Base-by-base conservation (phyloP, 1,140 invertebrate species). In the Zaprionus kolodkinae region DNA sequence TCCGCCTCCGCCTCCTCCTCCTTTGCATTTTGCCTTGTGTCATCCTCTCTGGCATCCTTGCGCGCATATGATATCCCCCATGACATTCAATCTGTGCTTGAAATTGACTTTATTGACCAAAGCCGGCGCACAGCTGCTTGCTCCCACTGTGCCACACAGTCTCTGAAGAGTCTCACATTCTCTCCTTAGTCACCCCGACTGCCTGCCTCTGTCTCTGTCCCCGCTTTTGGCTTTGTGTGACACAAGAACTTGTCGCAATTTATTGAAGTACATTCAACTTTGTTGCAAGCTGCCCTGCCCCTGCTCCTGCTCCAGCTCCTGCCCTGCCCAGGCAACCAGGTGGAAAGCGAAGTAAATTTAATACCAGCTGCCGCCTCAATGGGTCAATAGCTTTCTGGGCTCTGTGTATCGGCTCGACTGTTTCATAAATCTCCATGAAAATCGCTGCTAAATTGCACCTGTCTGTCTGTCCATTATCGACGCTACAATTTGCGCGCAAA, bases 61-160 rank as follows among this genome's bases (percentile, higher is more conserved):
- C 69, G 84, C 72, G 77, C 83, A 88, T 87, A 87, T 87, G 83
- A 83, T 88, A 83, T 87, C 76, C 77, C 56, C 67, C 76, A 67
- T 88, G 84, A 88, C 85, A 87, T 87, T 87, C 81, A 88, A 88
- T 88, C 85, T 84, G 62, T 88, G 71, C 52, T 68, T 74, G 50
- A 52, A 60, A 72, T 72, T 66, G 73, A 78, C 81, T 84, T 76
- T 76, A 80, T 72, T 87, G 83, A 83, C 72, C 84, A 54, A 50
- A 48, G 56, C 45, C 43, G 38, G 15, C 33, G 30, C 65, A 62
- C 52, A 56, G 30, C 21, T 65, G 57, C 35, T 30, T 5, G 60
- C 25, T 50, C 50, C 33, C 48, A 15, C 36, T 15, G 48, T 21
- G 27, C 1, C 27, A 6, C 33, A 9, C 33, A 35, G 7, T 35